These are phyloP conservation scores for Amblyteles armatorius DNA, from an alignment of 2,888 invertebrate genomes.

Conservation along the genomic window DNA sequence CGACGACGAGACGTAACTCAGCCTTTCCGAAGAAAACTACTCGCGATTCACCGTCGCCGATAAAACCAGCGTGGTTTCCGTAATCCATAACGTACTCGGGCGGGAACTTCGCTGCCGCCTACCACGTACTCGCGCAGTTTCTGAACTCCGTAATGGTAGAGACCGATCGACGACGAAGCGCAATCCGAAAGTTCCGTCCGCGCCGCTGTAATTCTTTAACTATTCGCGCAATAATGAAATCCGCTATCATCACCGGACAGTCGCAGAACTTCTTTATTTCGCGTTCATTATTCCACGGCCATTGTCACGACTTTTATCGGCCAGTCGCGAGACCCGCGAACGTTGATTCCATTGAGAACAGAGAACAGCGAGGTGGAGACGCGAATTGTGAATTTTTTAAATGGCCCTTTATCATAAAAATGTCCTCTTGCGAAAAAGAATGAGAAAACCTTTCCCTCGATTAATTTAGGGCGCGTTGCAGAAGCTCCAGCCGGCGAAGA, in stretches of 20 bases:
- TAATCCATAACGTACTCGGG: constrained; percentile 48
- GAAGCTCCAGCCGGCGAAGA: not conserved
- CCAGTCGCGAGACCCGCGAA: constrained; percentile 6
- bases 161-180: constrained; percentile 6
- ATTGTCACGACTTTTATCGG: constrained; percentile 59
- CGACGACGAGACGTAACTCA: constrained; percentile 29
- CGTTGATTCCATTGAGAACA: constrained; percentile 35
- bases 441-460: constrained; percentile 58
- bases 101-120: not conserved
- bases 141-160: constrained; percentile 26
- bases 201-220: constrained; percentile 32
- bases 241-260: not conserved
- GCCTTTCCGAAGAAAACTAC: not conserved
- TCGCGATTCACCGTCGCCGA: not conserved
- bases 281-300: constrained; percentile 4
- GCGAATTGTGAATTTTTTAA: constrained; percentile 79
- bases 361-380: constrained; percentile 13
- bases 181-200: constrained; percentile 49
- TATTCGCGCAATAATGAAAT: constrained; percentile 43
- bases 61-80: constrained; percentile 33
- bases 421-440: constrained; percentile 65
- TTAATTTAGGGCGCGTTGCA: constrained; percentile 47
- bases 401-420: constrained; percentile 68
- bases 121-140: constrained; percentile 21
- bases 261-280: constrained; percentile 1